Percentiles rank a stretch among this genome's conserved stretches.
Evolutionary conservation across 2,113 vertebrate genomes (phyloP).

Genomic region (Morone chrysops): DNA sequence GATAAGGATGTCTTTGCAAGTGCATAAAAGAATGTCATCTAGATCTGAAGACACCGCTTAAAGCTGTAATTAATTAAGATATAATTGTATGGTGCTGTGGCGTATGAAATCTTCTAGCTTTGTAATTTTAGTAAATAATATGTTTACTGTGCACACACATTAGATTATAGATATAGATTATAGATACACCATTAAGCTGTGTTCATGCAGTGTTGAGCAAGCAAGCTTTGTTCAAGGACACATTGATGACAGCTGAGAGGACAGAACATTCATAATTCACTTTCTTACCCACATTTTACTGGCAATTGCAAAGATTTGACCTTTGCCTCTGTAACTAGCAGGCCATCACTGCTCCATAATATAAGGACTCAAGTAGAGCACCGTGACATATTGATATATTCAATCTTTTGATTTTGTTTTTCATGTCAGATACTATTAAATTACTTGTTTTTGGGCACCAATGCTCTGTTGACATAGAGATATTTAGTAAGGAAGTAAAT

Average conservation of each 20-base stretch:
- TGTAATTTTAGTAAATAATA: constrained; percentile 7
- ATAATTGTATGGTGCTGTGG: not conserved
- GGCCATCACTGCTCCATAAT: constrained; percentile 14
- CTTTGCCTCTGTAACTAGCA: constrained; percentile 10
- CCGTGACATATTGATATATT: not conserved
- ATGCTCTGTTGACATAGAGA: not conserved
- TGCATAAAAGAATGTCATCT: not conserved
- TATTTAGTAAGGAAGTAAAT: not conserved
- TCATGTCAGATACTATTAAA: not conserved
- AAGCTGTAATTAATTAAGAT: not conserved
- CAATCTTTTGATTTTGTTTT: constrained; percentile 11
- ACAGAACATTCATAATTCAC: constrained; percentile 15
- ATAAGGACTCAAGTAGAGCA: constrained; percentile 26
- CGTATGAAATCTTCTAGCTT: not conserved
- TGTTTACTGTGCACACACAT: not conserved
- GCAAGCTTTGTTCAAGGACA: constrained; percentile 48
- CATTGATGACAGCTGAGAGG: not conserved
- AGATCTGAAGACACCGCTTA: not conserved
- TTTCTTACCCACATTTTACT: constrained; percentile 3
- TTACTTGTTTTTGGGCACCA: not conserved
- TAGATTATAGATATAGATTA: too few species aligned
- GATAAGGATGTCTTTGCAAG: not conserved
- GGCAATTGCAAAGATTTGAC: not conserved
- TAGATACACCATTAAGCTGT: constrained; percentile 6
- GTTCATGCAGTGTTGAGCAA: constrained; percentile 2